These are phyloP conservation scores for Microtus pennsylvanicus DNA, from an alignment of 2,113 vertebrate species.

Conservation along the genomic window DNA sequence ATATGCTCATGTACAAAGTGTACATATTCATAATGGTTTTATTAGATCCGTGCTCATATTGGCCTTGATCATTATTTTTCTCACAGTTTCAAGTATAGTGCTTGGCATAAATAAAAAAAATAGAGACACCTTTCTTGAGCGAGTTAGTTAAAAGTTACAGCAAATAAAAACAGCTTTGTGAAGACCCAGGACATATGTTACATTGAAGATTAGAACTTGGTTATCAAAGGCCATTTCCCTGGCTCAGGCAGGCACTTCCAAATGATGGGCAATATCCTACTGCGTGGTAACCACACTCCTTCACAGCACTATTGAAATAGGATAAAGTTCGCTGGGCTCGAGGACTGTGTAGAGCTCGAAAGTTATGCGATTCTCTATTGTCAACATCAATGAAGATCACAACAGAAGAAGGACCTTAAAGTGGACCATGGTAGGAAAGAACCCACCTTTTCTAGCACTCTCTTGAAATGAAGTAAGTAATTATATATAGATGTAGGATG, in stretches of 20 bases:
- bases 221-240: background rate
- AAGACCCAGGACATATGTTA: background rate
- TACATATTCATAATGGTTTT: background rate
- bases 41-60: background rate
- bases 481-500: background rate
- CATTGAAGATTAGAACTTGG: conserved; percentile 24
- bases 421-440: background rate
- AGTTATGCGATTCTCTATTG: background rate
- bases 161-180: background rate
- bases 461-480: conserved; percentile 22
- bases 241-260: background rate
- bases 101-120: background rate
- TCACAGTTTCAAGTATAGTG: background rate
- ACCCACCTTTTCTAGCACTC: background rate
- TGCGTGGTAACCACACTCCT: background rate
- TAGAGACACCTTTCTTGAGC: background rate
- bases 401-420: background rate
- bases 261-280: background rate
- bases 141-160: background rate
- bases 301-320: background rate
- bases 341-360: background rate
- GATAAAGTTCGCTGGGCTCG: background rate
- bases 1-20: background rate
- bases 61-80: background rate
- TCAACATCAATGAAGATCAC: background rate